Conservation (phyloP, 2,888 invertebrate species). For the Danaus chrysippus region DNA sequence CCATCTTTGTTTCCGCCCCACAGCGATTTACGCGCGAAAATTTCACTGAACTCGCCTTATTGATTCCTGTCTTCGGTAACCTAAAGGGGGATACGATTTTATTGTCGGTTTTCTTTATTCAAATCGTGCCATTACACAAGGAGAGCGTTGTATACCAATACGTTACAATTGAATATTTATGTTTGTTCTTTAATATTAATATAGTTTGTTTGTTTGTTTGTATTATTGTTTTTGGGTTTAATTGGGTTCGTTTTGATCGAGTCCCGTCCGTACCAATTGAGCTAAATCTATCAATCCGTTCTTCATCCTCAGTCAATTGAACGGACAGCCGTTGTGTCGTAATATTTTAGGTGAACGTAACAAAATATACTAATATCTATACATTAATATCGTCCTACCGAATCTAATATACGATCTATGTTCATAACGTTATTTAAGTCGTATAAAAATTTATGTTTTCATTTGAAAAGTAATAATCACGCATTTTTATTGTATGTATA, state of each 20-base stretch:
- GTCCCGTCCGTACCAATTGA: too few species aligned
- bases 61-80: slow-evolving; percentile 49
- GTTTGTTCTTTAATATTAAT: not conserved
- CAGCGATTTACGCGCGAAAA: slow-evolving; percentile 56
- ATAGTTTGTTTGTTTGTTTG: too few species aligned
- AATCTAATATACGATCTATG: not conserved
- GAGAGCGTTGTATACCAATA: not conserved
- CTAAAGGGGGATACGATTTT: slow-evolving; percentile 23
- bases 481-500: slow-evolving; percentile 28
- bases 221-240: too few species aligned
- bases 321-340: too few species aligned
- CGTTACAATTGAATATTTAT: slow-evolving; percentile 24
- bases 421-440: not conserved
- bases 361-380: not conserved
- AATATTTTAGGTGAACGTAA: too few species aligned
- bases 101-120: slow-evolving; percentile 6
- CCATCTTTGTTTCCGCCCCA: slow-evolving; percentile 65
- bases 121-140: not conserved
- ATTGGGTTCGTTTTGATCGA: too few species aligned
- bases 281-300: too few species aligned
- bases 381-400: not conserved
- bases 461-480: slow-evolving; percentile 39
- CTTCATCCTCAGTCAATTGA: too few species aligned
- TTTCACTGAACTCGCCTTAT: slow-evolving; percentile 59
- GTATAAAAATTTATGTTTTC: slow-evolving; percentile 37